A percentile compares a stretch with the other conserved stretches of the same genome.
phyloP scores from a whole-genome alignment of 2,888 invertebrate genomes.

The Mechanitis mazaeus region DNA sequence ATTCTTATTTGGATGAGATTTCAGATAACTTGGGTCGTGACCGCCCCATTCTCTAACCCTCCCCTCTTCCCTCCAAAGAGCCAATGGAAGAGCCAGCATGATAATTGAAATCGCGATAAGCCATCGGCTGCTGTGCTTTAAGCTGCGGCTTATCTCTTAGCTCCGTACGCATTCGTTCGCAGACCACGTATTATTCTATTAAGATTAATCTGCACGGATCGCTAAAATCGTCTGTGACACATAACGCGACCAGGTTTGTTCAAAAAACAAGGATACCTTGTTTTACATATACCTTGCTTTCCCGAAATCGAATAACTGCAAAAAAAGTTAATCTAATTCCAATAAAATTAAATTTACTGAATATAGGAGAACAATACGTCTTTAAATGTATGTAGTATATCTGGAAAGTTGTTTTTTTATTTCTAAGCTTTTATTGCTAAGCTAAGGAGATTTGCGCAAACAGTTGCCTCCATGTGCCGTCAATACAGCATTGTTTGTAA shows the following conservation, averaged over 20 bases:
- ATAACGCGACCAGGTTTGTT: conserved; percentile 17
- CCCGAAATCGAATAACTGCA: too few species aligned
- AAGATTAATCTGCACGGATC: conserved; percentile 37
- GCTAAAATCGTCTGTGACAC: neutral
- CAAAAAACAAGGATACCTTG: too few species aligned
- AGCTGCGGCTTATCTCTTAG: conserved; percentile 67
- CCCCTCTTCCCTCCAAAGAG: conserved; percentile 48
- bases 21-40: conserved; percentile 60
- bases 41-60: conserved; percentile 57
- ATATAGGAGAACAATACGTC: too few species aligned
- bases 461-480: conserved; percentile 62
- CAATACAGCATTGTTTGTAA: conserved; percentile 62
- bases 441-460: conserved; percentile 39
- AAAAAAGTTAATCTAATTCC: too few species aligned
- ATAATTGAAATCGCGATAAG: conserved; percentile 76
- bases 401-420: conserved; percentile 35
- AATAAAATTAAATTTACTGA: too few species aligned
- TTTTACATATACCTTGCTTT: too few species aligned
- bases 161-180: conserved; percentile 56
- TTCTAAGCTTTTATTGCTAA: conserved; percentile 35
- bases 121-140: conserved; percentile 67
- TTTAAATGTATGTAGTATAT: neutral
- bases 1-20: conserved; percentile 66
- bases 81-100: conserved; percentile 70
- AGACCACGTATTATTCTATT: conserved; percentile 53